Evolutionary conservation across 1,140 invertebrate genomes (phyloP).

Genomic region (Bombus fervidus): DNA sequence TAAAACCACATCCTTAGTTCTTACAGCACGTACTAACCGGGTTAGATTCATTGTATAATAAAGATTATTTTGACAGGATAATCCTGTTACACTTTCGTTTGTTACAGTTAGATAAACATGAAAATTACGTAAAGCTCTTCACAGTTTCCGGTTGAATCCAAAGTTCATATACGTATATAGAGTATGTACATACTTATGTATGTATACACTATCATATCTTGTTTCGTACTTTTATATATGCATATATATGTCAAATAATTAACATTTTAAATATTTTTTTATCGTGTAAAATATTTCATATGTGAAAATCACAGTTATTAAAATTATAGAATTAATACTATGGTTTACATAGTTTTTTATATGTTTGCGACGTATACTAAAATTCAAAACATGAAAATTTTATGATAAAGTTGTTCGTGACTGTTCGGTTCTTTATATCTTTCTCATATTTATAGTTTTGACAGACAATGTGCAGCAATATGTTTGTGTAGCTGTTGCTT

Average conservation of each 20-base stretch:
- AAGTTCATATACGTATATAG: background rate
- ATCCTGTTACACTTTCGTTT: background rate
- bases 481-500: background rate
- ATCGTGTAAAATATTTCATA: background rate
- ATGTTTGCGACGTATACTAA: too few relatives aligned
- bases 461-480: background rate
- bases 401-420: background rate
- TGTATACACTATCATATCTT: background rate
- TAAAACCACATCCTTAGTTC: conserved; percentile 7
- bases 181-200: background rate
- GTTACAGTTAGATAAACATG: background rate
- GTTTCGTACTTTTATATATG: background rate
- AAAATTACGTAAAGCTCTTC: conserved; percentile 43
- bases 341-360: background rate
- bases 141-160: background rate
- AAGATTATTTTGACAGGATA: conserved; percentile 19
- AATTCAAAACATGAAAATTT: background rate
- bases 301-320: background rate
- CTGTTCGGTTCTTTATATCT: background rate
- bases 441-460: background rate
- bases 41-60: conserved; percentile 43
- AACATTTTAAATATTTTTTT: background rate
- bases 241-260: background rate
- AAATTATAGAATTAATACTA: background rate
- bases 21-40: conserved; percentile 56